These are phyloP conservation scores for Glareola pratincola DNA, from an alignment of 2,113 vertebrate genomes.

Conservation along the genomic window DNA sequence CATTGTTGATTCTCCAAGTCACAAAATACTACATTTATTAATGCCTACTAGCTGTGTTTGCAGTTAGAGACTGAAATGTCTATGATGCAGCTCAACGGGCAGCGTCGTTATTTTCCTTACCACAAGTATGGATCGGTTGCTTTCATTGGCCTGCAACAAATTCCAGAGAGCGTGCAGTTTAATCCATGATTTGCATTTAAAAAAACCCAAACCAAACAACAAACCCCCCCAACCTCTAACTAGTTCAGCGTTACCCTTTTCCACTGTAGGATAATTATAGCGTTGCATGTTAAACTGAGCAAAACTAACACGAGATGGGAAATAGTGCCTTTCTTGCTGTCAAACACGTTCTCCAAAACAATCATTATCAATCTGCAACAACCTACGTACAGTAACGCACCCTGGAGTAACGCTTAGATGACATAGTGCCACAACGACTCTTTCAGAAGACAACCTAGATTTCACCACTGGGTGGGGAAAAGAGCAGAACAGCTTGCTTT, in stretches of 20 bases:
- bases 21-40: neutral
- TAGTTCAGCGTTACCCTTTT: neutral
- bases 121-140: neutral
- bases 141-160: neutral
- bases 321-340: neutral
- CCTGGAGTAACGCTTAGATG: neutral
- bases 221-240: neutral
- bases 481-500: neutral
- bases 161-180: neutral
- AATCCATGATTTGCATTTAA: neutral
- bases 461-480: neutral
- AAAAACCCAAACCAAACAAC: neutral
- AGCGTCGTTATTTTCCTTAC: neutral
- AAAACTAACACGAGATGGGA: neutral
- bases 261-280: neutral
- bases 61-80: neutral
- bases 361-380: neutral
- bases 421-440: neutral
- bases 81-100: rapidly evolving
- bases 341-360: neutral
- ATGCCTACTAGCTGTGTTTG: neutral
- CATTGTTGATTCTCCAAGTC: neutral
- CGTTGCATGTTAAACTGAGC: neutral
- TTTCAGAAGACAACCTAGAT: neutral
- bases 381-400: rapidly evolving